phyloP scores from a whole-genome alignment of 2,113 vertebrate species.

The Myotis lucifugus region DNA sequence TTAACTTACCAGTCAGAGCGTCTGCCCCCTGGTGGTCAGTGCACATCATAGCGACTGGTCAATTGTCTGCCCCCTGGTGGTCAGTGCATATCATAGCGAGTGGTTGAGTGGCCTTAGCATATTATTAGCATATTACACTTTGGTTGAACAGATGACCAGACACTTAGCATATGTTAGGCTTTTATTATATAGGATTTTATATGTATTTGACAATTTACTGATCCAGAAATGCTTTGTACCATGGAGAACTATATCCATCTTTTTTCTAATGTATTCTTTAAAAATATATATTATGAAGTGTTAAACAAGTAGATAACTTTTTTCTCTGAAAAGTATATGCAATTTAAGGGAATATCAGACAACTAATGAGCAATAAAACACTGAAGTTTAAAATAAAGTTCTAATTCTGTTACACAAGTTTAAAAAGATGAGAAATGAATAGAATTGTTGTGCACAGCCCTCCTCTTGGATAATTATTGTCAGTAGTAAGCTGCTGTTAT shows the following conservation, averaged over 20 bases:
- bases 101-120: no score
- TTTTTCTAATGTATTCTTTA: background rate
- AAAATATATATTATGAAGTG: background rate
- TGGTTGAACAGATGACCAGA: no score
- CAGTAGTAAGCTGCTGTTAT: background rate
- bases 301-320: conserved; percentile 3
- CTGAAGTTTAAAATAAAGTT: conserved; percentile 38
- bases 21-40: no score
- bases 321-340: conserved; percentile 32
- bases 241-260: background rate
- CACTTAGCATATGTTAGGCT: no score
- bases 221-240: background rate
- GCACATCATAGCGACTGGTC: no score
- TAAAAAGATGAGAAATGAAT: conserved; percentile 20
- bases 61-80: no score
- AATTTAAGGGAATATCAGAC: conserved; percentile 29
- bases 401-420: background rate
- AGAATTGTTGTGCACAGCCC: background rate
- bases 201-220: background rate
- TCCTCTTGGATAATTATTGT: background rate
- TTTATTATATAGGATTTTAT: background rate
- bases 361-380: conserved; percentile 41
- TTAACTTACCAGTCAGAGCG: no score
- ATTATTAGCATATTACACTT: no score
- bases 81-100: no score